Evolutionary conservation across 2,888 invertebrate species (phyloP), one percentile per base, ranked within the genome.

Genomic region (Lasioglossum figueresi): DNA sequence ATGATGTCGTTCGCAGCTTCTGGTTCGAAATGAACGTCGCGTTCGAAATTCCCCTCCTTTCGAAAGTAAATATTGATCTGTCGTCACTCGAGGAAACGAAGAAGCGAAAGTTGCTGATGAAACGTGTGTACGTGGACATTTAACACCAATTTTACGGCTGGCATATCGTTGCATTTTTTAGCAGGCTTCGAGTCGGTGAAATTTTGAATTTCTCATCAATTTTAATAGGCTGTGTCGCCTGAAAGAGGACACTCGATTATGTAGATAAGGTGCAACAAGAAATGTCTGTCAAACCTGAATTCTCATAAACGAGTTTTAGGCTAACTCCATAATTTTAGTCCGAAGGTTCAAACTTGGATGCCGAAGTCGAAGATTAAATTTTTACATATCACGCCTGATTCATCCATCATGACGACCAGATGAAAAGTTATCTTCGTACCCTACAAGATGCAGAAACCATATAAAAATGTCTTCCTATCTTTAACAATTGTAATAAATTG

Each of bases 11-110:
- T 48, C 19, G 27, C 12, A 16, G 23, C 27, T 74, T 82, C 78
- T 74, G 52, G 66, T 52, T 40, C 5, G 34, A 19, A 19, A 52
- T 27, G 70, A 77, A 52, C 6, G 70, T 27, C 34, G 34, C 23
- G 34, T 48, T 52, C 48, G 34, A 14, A 45, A 52, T 73, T 23
- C n/a, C 73, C 70, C 14, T n/a, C 40, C 40, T 40, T 70, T 14
- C 70, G 40, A 70, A 40, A 40, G 70, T 40, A 70, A 70, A 70
- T 70, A 70, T 70, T 70, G 70, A 70, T 40, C 68, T 1, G 37
- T 34, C 10, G 70, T 70, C 70, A n/a, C 70, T 40, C 0, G 40
- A 5, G n/a, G 70, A 70, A 70, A 70, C 70, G 70, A 40, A 40
- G 40, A 43, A 40, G 70, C 70, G 70, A 70, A 70, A 70, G 70